Evolutionary conservation across 2,113 vertebrate genomes (phyloP).

Genomic region (Brachionichthys hirsutus): DNA sequence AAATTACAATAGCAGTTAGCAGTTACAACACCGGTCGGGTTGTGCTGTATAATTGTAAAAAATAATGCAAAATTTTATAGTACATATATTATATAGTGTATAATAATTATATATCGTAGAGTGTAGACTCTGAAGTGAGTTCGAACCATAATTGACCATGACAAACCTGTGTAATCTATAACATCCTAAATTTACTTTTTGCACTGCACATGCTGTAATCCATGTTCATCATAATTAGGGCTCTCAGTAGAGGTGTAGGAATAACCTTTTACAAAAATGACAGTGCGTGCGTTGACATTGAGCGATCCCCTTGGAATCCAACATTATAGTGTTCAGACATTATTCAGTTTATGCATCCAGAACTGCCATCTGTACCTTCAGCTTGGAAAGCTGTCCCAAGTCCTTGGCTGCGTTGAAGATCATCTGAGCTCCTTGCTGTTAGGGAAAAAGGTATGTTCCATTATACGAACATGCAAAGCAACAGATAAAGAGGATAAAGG

Average conservation of each 20-base stretch:
- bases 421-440: constrained; percentile 92
- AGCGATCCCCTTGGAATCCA: constrained; percentile 5
- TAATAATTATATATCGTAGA: no score
- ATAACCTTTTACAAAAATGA: constrained; percentile 16
- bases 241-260: not conserved
- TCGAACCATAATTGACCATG: not conserved
- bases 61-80: no score
- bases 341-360: not conserved
- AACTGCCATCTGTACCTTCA: constrained; percentile 95
- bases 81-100: no score
- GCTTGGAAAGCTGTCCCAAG: constrained; percentile 94
- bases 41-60: no score
- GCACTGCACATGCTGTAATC: not conserved
- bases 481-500: not conserved
- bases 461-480: not conserved
- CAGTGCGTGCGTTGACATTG: not conserved
- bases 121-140: not conserved
- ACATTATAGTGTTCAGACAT: not conserved
- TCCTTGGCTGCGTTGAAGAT: constrained; percentile 98
- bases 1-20: no score
- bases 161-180: not conserved
- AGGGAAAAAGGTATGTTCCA: constrained; percentile 19
- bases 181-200: not conserved
- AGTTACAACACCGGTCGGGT: no score
- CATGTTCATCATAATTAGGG: not conserved